Base-by-base conservation (phyloP, 2,797 vertebrate genomes). In the Huso huso region DNA sequence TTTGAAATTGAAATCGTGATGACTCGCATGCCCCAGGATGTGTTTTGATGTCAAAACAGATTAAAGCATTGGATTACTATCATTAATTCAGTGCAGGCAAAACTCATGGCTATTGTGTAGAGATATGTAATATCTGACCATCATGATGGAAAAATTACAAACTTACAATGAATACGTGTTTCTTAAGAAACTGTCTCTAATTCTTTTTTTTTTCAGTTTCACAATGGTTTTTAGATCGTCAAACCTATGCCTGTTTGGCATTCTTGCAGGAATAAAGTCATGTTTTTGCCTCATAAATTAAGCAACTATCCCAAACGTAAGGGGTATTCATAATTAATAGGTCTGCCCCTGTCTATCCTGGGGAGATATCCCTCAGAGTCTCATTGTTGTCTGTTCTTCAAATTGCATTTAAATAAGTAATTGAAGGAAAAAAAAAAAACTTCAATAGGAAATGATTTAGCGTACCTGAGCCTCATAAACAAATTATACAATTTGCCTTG, bases 251-350 rank as follows among this genome's bases (percentile, higher is more conserved):
- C 37, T 37, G 15, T 58, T n/a, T 11, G 10, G 7, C 12, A n/a
- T n/a, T 58, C 15, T 11, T 13, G 15, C 6, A 1, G 55, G 1
- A 58, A 58, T 58, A 58, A 7, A 7, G 15, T 13, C 55, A 7
- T 37, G 37, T 61, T 51, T 57, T 76, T 74, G 63, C 70, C 87
- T 88, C 84, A 88, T 89, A 85, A 91, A 89, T 89, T 87, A 89
- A 74, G 79, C 83, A 88, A 78, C 72, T 81, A 77, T 79, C 77
- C 80, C 78, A 84, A 85, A 87, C 86, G 86, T 86, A 81, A 79
- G 72, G 53, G 79, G 49, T 76, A 90, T 91, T 83, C 87, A 87
- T 90, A 88, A 90, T 91, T 88, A 78, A 90, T 87, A 79, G 73
- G 69, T 69, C 70, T 76, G 55, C 74, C 83, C 82, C 82, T 80